A percentile compares a stretch with the other conserved stretches of the same genome.
phyloP scores from a whole-genome alignment of 2,888 invertebrate species.

The Pogonocherus hispidulus region DNA sequence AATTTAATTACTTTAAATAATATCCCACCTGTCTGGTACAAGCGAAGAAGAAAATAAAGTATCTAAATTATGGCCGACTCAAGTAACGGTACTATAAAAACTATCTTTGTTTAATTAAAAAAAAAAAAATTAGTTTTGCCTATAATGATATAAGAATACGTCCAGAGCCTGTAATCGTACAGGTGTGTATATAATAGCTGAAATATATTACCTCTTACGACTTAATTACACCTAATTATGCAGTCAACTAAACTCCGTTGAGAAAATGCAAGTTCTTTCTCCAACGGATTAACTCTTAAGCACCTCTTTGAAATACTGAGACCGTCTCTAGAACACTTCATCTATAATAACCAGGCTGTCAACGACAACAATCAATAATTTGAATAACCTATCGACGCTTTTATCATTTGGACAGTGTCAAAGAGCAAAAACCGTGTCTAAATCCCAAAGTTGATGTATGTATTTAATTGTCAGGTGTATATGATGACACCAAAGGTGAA shows the following conservation, averaged over 20 bases:
- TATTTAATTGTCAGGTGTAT: not conserved
- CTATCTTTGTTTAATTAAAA: constrained; percentile 15
- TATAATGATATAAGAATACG: constrained; percentile 7
- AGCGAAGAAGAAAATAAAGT: no score
- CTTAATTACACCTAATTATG: constrained; percentile 22
- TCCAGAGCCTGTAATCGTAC: constrained; percentile 9
- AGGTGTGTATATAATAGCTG: constrained; percentile 29
- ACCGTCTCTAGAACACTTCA: not conserved
- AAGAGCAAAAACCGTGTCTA: not conserved
- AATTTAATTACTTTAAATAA: no score
- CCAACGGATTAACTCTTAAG: not conserved
- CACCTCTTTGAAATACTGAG: not conserved
- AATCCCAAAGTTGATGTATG: constrained; percentile 2
- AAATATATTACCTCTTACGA: constrained; percentile 15
- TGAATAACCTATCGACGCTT: not conserved
- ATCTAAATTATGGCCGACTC: not conserved
- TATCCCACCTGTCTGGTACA: no score
- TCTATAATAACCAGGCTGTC: constrained; percentile 2
- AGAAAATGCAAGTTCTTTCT: constrained; percentile 17
- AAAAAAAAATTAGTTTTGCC: constrained; percentile 3
- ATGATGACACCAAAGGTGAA: not conserved
- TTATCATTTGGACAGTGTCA: not conserved
- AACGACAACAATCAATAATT: not conserved
- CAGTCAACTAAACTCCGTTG: constrained; percentile 17
- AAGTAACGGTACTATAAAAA: not conserved